Base-by-base conservation (phyloP, 2,113 vertebrate species). In the Morone saxatilis region DNA sequence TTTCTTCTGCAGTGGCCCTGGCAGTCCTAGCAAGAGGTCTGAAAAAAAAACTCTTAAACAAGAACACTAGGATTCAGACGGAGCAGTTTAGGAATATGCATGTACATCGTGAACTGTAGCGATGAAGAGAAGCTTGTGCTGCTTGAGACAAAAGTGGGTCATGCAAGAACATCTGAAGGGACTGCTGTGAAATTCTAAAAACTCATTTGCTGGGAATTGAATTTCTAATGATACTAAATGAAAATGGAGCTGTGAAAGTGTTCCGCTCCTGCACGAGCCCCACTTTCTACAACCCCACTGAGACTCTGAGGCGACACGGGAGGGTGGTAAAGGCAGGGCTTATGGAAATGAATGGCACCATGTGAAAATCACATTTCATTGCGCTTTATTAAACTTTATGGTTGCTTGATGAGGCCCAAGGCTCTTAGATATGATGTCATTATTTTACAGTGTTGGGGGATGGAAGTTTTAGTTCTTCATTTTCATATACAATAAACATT, bases 201-300 rank as follows among this genome's bases (percentile, higher is more conserved):
- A 91, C 88, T 90, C 75, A 93, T 95, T 95, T 94, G 83, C 90
- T 83, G 89, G 89, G 91, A 94, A 95, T 93, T 94, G 90, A 94
- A 93, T 94, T 95, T 92, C 84, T 94, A 94, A 95, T 95, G 94
- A 91, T 68, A 62, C 86, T 88, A 88, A 94, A 92, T 93, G 91
- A 93, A 93, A 95, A 91, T 82, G 87, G 91, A 94, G 90, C 89
- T 74, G 86, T 82, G 89, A 93, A 88, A 90, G 83, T 74, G 88
- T 87, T 89, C 78, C 47, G 80, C 75, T 89, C 53, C 66, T 79
- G 86, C 22, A 4, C 20, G 6, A 86, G 86, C 71, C 69, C 75
- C 48, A 70, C 68, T 86, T 88, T 82, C 73, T 50, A 86, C 86
- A 88, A 84, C 74, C 80, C 92, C 82, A 47, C 77, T 63, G 92